Conservation (phyloP, 1,140 invertebrate genomes). For the Drosophila ananassae region DNA sequence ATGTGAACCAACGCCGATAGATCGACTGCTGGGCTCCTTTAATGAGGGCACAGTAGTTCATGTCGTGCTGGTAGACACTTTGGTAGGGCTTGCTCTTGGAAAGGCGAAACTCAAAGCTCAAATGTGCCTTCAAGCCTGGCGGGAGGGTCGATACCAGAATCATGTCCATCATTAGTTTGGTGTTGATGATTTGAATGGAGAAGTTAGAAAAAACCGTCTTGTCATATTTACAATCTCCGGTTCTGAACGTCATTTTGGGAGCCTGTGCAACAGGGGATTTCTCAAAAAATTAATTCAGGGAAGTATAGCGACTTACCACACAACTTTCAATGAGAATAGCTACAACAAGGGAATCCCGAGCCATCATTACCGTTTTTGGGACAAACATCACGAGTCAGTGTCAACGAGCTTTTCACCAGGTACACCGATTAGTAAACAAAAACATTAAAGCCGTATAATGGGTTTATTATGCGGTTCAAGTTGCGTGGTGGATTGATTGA, state of each 20-base stretch:
- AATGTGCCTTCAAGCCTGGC: conserved; percentile 48
- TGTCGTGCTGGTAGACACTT: conserved; percentile 61
- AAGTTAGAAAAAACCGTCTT: conserved; percentile 60
- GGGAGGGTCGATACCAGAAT: conserved; percentile 27
- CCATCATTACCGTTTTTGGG: neutral
- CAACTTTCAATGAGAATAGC: neutral
- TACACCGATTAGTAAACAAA: conserved; percentile 4
- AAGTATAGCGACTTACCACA: conserved; percentile 7
- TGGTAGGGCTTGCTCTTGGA: conserved; percentile 63
- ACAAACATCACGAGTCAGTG: conserved; percentile 16
- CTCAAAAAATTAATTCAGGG: neutral
- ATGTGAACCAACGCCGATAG: conserved; percentile 63
- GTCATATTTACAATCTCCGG: conserved; percentile 49
- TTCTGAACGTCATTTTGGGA: conserved; percentile 52
- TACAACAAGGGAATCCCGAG: conserved; percentile 8
- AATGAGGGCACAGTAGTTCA: conserved; percentile 67
- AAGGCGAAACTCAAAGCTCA: conserved; percentile 65
- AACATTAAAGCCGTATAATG: conserved; percentile 19
- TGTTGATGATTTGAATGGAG: conserved; percentile 40
- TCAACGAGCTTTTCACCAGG: conserved; percentile 8
- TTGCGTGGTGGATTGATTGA: conserved; percentile 12
- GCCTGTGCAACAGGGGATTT: conserved; percentile 15
- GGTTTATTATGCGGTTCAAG: conserved; percentile 15
- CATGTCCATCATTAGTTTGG: conserved; percentile 54
- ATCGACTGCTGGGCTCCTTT: conserved; percentile 50